Conservation (phyloP, 2,797 vertebrate species). For the Enteromius argenteus region DNA sequence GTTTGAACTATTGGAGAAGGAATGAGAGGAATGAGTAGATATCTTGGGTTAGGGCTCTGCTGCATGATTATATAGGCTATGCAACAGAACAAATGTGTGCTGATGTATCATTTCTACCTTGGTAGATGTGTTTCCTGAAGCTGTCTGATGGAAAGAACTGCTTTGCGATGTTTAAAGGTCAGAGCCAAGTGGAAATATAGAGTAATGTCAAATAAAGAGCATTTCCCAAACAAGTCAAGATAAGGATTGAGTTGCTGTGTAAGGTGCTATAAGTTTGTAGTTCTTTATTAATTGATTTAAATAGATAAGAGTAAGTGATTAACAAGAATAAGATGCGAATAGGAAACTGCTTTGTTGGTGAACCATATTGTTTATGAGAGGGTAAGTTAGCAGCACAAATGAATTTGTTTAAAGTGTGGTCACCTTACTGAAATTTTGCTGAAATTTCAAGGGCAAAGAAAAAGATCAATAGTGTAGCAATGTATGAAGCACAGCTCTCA, state of each 20-base stretch:
- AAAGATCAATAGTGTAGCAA: background rate
- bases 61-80: background rate
- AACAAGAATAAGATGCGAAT: background rate
- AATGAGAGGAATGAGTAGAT: background rate
- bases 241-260: background rate
- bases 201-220: conserved; percentile 4
- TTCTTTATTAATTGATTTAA: background rate
- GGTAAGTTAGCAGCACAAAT: background rate
- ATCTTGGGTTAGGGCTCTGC: background rate
- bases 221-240: background rate
- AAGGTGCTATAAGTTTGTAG: background rate
- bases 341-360: background rate
- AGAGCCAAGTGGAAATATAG: background rate
- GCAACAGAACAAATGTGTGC: background rate
- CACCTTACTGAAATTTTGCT: background rate
- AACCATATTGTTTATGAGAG: background rate
- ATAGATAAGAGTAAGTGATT: background rate
- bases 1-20: background rate
- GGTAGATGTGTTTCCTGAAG: background rate
- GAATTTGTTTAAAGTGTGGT: background rate
- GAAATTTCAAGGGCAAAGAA: background rate
- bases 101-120: background rate
- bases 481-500: background rate
- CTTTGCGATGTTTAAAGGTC: background rate
- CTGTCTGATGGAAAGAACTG: background rate